Evolutionary conservation across 1,140 invertebrate species (phyloP), one percentile per base, ranked within the genome.

Genomic region (Parapsyche elsis): DNA sequence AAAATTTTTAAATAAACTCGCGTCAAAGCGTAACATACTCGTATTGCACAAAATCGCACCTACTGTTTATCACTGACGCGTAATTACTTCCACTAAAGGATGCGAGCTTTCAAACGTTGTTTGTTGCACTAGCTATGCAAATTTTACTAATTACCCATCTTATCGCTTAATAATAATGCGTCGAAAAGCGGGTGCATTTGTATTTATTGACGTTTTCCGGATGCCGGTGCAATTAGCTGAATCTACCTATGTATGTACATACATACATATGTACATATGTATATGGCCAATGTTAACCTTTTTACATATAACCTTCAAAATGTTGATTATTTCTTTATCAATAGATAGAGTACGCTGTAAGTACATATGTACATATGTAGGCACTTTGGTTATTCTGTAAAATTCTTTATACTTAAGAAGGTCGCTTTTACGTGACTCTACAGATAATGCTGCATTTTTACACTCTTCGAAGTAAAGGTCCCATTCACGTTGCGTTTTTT

Each of bases 211-310:
- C 76, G 44, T 64, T 53, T 77, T 77, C 76, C 76, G 76, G 76
- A 77, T 77, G 30, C 44, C 24, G 76, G 76, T 77, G 53, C 76
- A 77, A 77, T 77, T 64, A 77, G 64, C n/a, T n/a, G 14, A 67
- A 53, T 53, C 1, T 53, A 5, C 16, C 12, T 12, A 53, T 53
- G 12, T 12, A 12, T 46, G 45, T 46, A 12, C 45, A 46, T 46
- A 46, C 12, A 46, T 46, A 46, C n/a, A 46, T 46, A 12, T 12
- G 45, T 46, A 7, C 12, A 14, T 1, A 14, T 53, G 49, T 12
- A 16, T 53, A 53, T 53, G 12, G 4, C 16, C 10, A 53, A 53
- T 14, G 49, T 4, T 53, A 53, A 53, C 49, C 49, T 53, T 53
- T 53, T 53, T 12, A 38, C n/a, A n/a, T n/a, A n/a, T 5, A 53